Evolutionary conservation across 2,888 invertebrate species (phyloP), one percentile per base, ranked within the genome.

Genomic region (Diaprepes abbreviatus): DNA sequence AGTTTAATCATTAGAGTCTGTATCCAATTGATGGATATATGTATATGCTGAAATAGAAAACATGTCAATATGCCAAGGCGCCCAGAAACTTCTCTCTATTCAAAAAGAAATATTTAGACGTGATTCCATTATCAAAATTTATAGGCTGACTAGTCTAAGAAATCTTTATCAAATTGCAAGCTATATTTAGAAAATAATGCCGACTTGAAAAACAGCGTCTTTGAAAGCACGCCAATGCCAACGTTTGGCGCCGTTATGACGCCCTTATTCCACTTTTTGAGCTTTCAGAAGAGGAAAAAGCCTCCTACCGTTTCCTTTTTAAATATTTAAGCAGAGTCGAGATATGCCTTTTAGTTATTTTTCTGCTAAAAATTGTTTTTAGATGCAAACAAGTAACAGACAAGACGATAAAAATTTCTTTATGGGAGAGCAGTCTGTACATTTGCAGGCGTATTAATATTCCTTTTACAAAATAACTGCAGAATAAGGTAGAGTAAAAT

Each of bases 181-280:
- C 55, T 16, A 12, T 28, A 21, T 38, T 40, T 14, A 43, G 19
- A 21, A n/a, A 19, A 43, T n/a, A n/a, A n/a, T n/a, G n/a, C n/a
- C n/a, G n/a, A n/a, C n/a, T 10, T 1, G 14, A 21, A 19, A n/a
- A 43, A 43, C 3, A n/a, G 9, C 21, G 21, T 10, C n/a, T 43
- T 19, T 19, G 14, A 31, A 14, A 43, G 40, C 17, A 40, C 38
- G 40, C 21, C 36, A 40, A 19, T 38, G n/a, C n/a, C n/a, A n/a
- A n/a, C n/a, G 58, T 58, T 14, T 19, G 43, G 58, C 58, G 58
- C 40, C 58, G 14, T 40, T 40, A 31, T 28, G 38, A 43, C 40
- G 58, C 58, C 58, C 58, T 38, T 58, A 58, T 58, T 57, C 38
- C 28, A 14, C 21, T 40, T 58, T 58, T 58, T 40, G 24, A 40